phyloP scores from a whole-genome alignment of 2,797 vertebrate species.

The Sylvilagus floridanus region DNA sequence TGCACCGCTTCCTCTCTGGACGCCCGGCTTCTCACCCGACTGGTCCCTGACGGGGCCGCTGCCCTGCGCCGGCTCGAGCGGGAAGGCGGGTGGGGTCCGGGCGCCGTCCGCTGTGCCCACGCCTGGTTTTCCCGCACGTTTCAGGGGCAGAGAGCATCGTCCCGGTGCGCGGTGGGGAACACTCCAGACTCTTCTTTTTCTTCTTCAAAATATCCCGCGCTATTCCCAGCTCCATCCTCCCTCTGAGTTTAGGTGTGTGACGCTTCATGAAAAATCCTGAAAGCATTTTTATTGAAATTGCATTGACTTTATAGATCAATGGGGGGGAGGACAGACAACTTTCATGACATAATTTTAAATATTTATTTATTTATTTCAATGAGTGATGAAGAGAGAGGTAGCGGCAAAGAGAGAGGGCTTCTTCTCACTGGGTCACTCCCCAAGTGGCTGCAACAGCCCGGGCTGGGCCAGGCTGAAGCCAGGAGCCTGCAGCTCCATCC shows the following conservation, averaged over 20 bases:
- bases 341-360: neutral
- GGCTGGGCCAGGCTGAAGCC: too few relatives aligned
- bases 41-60: neutral
- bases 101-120: neutral
- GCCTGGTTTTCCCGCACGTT: neutral
- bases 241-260: neutral
- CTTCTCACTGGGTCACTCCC: too few relatives aligned
- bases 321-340: too few relatives aligned
- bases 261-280: neutral
- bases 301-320: neutral
- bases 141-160: neutral
- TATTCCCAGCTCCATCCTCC: neutral
- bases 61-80: accelerated
- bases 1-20: neutral
- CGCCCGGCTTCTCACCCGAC: accelerated
- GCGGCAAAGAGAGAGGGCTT: too few relatives aligned
- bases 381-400: too few relatives aligned
- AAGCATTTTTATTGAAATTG: neutral
- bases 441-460: too few relatives aligned
- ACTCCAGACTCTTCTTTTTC: neutral
- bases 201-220: neutral
- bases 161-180: accelerated
- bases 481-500: too few relatives aligned
- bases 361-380: too few relatives aligned
- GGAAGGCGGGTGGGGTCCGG: neutral